Evolutionary conservation across 1,140 invertebrate genomes (phyloP), one percentile per base, ranked within the genome.

Genomic region (Dysdera silvatica): DNA sequence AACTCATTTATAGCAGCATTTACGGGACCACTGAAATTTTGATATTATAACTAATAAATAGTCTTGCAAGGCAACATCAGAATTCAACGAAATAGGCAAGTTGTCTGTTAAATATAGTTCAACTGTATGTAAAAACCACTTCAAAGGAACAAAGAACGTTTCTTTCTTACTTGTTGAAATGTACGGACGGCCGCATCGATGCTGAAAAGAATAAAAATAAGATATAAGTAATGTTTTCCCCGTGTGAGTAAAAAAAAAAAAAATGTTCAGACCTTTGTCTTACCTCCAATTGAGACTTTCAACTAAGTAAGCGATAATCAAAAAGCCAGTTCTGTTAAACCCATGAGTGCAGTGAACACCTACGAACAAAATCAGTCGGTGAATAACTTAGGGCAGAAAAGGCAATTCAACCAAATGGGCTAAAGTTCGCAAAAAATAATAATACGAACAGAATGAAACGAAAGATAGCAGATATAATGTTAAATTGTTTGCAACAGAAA

Each of bases 321-420:
- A 79, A 74, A 98, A 99, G 10, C 82, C 97, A 26, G 94, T 98
- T 69, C 97, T 81, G 76, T 99, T 99, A 73, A 98, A 99, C 0
- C 96, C 97, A 80, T 99, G 96, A 1, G 96, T 99, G 73, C 96
- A 99, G 75, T 99, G 97, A 31, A 99, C 87, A 47, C 85, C 84
- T 80, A 72, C 14, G 69, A 74, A 49, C 68, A 67, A 61, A 58
- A 63, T n/a, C n/a, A n/a, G n/a, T n/a, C n/a, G n/a, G n/a, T n/a
- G n/a, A n/a, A n/a, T n/a, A n/a, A n/a, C n/a, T n/a, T n/a, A n/a
- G n/a, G 68, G 6, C 20, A 48, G 12, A 31, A 49, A 23, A 26
- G 1, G 8, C 8, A 6, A 49, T 8, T 28, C 12, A 26, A 49
- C 26, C 26, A 45, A 45, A 29, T 3, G 43, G 18, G 43, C 1